These are phyloP conservation scores for Chunga burmeisteri DNA, from an alignment of 2,113 vertebrate species.

Conservation along the genomic window DNA sequence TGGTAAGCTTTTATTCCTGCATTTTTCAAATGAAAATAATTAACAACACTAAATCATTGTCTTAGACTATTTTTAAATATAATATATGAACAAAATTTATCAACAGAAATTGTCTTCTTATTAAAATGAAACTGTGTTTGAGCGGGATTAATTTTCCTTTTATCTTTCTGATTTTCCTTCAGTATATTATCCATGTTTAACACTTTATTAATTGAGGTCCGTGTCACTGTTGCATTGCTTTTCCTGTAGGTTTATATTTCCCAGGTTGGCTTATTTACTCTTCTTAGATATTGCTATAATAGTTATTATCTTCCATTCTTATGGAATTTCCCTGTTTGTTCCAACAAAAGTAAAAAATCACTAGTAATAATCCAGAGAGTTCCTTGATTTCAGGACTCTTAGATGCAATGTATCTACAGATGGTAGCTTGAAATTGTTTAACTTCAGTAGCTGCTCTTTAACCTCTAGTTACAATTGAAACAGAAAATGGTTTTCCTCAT, in stretches of 20 bases:
- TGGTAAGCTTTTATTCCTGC: neutral
- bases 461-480: neutral
- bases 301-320: neutral
- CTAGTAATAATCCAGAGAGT: neutral
- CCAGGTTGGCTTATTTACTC: neutral
- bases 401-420: neutral
- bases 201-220: neutral
- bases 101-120: neutral
- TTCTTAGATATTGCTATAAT: neutral
- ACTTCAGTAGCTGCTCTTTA: neutral
- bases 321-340: neutral
- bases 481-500: neutral
- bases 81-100: neutral
- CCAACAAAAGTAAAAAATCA: neutral
- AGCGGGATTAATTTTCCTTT: neutral
- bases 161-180: neutral
- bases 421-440: neutral
- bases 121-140: neutral
- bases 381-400: neutral
- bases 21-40: neutral
- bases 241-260: neutral
- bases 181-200: neutral
- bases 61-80: neutral
- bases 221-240: neutral
- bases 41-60: neutral